phyloP scores from a whole-genome alignment of 1,140 invertebrate genomes.

The Branchinecta lynchi region DNA sequence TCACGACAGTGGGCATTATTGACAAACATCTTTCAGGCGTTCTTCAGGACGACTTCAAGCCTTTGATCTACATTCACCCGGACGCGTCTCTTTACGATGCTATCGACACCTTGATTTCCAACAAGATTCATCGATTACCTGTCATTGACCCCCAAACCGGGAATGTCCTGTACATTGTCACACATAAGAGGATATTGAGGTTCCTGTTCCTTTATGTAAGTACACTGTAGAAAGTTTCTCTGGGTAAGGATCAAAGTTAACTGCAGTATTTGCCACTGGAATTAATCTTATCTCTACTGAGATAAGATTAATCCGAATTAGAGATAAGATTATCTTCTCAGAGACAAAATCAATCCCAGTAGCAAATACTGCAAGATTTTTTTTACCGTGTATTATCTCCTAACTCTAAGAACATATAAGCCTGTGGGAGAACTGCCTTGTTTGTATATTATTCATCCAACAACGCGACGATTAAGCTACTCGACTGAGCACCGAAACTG shows the following conservation, averaged over 20 bases:
- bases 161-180: conserved; percentile 96
- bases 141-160: conserved; percentile 88
- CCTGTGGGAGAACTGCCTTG: background rate
- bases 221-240: too few relatives aligned
- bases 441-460: background rate
- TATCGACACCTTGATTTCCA: conserved; percentile 75
- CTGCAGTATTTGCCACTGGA: too few relatives aligned
- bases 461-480: background rate
- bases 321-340: too few relatives aligned
- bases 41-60: conserved; percentile 59
- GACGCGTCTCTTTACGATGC: conserved; percentile 83
- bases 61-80: conserved; percentile 69
- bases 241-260: too few relatives aligned
- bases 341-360: too few relatives aligned
- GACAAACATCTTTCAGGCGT: conserved; percentile 40
- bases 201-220: conserved; percentile 98
- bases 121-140: conserved; percentile 90
- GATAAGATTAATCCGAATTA: too few relatives aligned
- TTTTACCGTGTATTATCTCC: conserved; percentile 21
- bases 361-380: too few relatives aligned
- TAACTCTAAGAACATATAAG: background rate
- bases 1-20: too few relatives aligned
- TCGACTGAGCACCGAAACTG: too few relatives aligned
- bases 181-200: conserved; percentile 93
- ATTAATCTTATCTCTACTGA: too few relatives aligned